These are phyloP conservation scores for Pogona vitticeps DNA, from an alignment of 2,113 vertebrate species.

Conservation along the genomic window DNA sequence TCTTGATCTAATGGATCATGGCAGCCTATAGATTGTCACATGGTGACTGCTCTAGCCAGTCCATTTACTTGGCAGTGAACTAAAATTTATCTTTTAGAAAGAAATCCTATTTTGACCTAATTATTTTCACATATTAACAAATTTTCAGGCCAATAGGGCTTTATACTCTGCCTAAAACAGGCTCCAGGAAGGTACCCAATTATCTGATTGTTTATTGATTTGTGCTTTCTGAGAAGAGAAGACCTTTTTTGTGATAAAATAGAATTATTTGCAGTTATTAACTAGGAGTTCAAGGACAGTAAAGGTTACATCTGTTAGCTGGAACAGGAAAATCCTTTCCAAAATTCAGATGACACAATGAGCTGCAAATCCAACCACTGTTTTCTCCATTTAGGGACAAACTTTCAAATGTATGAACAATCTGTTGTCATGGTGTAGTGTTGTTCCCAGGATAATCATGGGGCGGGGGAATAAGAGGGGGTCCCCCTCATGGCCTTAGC, in stretches of 20 bases:
- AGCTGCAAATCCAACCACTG: neutral
- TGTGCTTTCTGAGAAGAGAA: neutral
- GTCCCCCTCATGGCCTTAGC: too few species aligned
- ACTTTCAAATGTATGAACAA: too few species aligned
- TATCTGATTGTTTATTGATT: conserved; percentile 22
- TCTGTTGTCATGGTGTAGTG: too few species aligned
- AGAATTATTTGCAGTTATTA: neutral
- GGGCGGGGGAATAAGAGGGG: too few species aligned
- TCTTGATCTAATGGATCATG: neutral
- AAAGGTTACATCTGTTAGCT: neutral
- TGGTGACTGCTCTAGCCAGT: neutral
- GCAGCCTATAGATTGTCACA: neutral
- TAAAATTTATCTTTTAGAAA: conserved; percentile 19
- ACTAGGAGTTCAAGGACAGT: neutral
- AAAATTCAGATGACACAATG: neutral
- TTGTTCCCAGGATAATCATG: too few species aligned
- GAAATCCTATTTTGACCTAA: conserved; percentile 25
- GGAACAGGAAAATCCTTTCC: neutral
- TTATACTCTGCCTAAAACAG: neutral
- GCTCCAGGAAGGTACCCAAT: neutral
- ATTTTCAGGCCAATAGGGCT: neutral
- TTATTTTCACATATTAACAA: conserved; percentile 26
- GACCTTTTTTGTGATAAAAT: neutral
- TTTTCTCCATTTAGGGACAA: neutral
- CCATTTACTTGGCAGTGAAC: neutral